Evolutionary conservation across 2,113 vertebrate genomes (phyloP).

Genomic region (Geococcyx californianus): DNA sequence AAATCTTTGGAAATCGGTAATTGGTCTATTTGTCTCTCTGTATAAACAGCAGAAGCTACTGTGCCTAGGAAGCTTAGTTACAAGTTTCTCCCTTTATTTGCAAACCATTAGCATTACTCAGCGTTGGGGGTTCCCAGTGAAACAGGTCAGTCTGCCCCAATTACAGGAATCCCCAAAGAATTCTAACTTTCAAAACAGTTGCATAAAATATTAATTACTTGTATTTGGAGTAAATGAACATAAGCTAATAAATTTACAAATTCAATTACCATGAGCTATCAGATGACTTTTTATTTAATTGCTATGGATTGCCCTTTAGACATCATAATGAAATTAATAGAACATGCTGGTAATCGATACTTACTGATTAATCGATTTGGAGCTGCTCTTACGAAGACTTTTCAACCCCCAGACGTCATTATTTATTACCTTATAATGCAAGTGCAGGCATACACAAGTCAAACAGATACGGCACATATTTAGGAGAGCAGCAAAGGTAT

Average conservation of each 20-base stretch:
- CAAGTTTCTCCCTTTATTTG: background rate
- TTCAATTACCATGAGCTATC: conserved; percentile 61
- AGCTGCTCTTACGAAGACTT: conserved; percentile 33
- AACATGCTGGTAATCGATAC: conserved; percentile 58
- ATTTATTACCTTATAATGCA: conserved; percentile 7
- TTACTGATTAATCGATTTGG: conserved; percentile 63
- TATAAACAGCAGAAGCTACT: fast-evolving
- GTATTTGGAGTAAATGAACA: conserved; percentile 56
- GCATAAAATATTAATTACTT: conserved; percentile 65
- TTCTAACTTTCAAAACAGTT: conserved; percentile 46
- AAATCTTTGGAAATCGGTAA: background rate
- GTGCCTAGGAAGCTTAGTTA: background rate
- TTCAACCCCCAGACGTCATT: conserved; percentile 38
- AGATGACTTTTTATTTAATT: conserved; percentile 68
- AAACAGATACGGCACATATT: background rate
- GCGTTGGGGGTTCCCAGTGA: background rate
- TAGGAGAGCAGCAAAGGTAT: background rate
- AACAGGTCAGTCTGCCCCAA: conserved; percentile 6
- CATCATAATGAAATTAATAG: conserved; percentile 66
- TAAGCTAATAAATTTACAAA: conserved; percentile 65
- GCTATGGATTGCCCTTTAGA: conserved; percentile 65
- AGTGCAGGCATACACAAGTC: background rate
- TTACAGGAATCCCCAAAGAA: conserved; percentile 51
- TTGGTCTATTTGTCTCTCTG: background rate
- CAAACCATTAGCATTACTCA: background rate